Evolutionary conservation across 2,113 vertebrate species (phyloP).

Genomic region (Chascanopsetta lugubris): DNA sequence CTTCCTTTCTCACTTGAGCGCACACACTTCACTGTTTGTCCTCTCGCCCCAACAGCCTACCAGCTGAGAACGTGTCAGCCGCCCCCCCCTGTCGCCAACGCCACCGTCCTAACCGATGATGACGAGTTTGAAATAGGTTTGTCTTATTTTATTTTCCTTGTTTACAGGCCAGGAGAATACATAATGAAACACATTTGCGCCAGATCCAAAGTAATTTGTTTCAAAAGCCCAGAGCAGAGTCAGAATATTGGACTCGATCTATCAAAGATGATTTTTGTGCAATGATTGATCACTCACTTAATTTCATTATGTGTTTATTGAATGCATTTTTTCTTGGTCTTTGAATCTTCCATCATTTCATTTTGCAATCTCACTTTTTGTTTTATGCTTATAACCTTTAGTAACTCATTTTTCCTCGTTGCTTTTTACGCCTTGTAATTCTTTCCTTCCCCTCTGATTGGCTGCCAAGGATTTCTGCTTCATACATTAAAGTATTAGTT

Average conservation of each 20-base stretch:
- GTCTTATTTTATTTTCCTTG: conserved; percentile 60
- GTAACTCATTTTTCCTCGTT: conserved; percentile 4
- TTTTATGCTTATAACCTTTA: background rate
- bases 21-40: conserved; percentile 27
- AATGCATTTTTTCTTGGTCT: background rate
- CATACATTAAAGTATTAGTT: conserved; percentile 44
- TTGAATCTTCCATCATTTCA: background rate
- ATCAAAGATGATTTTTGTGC: background rate
- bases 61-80: conserved; percentile 93
- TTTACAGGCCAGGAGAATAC: conserved; percentile 19
- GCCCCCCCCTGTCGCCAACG: conserved; percentile 87
- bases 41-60: conserved; percentile 84
- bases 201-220: conserved; percentile 14
- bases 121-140: conserved; percentile 96
- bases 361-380: background rate
- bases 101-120: conserved; percentile 91
- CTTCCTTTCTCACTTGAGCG: background rate
- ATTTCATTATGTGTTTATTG: background rate
- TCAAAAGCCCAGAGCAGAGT: background rate
- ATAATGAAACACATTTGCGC: conserved; percentile 25
- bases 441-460: background rate
- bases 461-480: conserved; percentile 10
- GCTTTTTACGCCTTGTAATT: background rate
- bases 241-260: background rate
- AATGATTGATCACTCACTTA: conserved; percentile 1